These are phyloP conservation scores for Byasa hedistus DNA, from an alignment of 2,888 invertebrate genomes.

Conservation along the genomic window DNA sequence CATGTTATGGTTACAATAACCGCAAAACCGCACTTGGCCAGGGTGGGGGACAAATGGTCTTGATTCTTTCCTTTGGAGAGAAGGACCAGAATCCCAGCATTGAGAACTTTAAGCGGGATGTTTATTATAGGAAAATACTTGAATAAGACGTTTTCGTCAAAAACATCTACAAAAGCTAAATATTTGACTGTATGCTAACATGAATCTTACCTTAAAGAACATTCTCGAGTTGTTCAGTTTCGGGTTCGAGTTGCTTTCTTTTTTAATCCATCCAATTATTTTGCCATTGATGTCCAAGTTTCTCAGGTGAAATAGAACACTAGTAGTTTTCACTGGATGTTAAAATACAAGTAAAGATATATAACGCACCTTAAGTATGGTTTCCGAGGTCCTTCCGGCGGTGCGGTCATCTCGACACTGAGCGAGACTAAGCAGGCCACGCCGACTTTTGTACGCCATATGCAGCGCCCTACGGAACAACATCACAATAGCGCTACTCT, in stretches of 20 bases:
- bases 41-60: too few species aligned
- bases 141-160: neutral
- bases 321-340: neutral
- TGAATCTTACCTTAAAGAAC: too few species aligned
- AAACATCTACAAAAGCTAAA: too few species aligned
- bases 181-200: neutral
- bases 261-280: neutral
- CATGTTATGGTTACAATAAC: too few species aligned
- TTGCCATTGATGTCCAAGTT: neutral
- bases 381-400: slow-evolving; percentile 62
- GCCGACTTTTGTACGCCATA: slow-evolving; percentile 76
- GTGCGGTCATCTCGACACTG: slow-evolving; percentile 66
- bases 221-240: neutral
- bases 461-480: slow-evolving; percentile 64
- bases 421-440: slow-evolving; percentile 63
- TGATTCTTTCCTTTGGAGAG: too few species aligned
- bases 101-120: too few species aligned
- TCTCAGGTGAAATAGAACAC: neutral
- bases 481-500: slow-evolving; percentile 60
- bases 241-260: neutral
- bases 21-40: too few species aligned
- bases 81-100: too few species aligned
- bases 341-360: slow-evolving; percentile 13
- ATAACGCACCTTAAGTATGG: slow-evolving; percentile 66
- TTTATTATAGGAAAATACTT: neutral